These are phyloP conservation scores for Notospermus geniculatus DNA, from an alignment of 1,140 invertebrate genomes.

Conservation along the genomic window DNA sequence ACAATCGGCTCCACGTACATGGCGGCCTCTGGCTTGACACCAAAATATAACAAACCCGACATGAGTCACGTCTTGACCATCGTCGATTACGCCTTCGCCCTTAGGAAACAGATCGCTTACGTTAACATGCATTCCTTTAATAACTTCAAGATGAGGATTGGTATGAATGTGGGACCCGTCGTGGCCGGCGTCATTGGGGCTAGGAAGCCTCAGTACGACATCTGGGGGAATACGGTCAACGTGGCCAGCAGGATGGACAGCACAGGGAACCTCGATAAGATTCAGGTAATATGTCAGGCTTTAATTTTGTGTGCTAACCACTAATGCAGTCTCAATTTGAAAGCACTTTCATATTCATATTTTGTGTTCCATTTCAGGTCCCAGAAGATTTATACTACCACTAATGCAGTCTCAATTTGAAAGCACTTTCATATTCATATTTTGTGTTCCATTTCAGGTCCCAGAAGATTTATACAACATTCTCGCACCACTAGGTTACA, in stretches of 20 bases:
- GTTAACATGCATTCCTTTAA: conserved; percentile 97
- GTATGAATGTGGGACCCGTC: conserved; percentile 92
- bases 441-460: conserved; percentile 57
- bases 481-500: conserved; percentile 65
- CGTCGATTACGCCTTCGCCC: conserved; percentile 89
- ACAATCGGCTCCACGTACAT: conserved; percentile 95
- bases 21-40: conserved; percentile 88
- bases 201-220: conserved; percentile 96
- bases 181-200: conserved; percentile 95
- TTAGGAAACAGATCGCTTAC: conserved; percentile 88
- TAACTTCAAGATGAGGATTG: conserved; percentile 89
- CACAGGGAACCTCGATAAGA: conserved; percentile 81
- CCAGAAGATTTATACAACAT: conserved; percentile 89
- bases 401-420: conserved; percentile 33
- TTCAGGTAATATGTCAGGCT: conserved; percentile 61
- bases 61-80: conserved; percentile 73
- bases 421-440: too few species aligned
- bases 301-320: too few species aligned
- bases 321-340: conserved; percentile 33
- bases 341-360: too few species aligned
- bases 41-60: conserved; percentile 47
- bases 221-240: conserved; percentile 98
- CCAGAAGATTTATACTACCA: conserved; percentile 80
- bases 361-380: conserved; percentile 57
- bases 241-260: conserved; percentile 96